Evolutionary conservation across 1,140 invertebrate genomes (phyloP).

Genomic region (Latrodectus geometricus): DNA sequence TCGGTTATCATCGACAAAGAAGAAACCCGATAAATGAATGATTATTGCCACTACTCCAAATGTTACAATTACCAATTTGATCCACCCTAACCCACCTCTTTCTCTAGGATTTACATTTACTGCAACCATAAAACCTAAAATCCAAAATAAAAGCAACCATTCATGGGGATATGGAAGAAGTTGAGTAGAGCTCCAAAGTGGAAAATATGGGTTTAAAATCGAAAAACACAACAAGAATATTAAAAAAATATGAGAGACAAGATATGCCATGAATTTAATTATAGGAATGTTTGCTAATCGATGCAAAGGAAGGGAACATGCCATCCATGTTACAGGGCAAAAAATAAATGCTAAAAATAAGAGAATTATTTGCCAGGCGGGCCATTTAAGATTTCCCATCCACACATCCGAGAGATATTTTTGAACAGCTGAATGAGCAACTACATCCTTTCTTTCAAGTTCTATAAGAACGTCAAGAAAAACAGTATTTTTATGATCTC

Average conservation of each 20-base stretch:
- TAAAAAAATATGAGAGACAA: slow-evolving; percentile 97
- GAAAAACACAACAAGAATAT: slow-evolving; percentile 92
- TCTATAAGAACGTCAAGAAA: slow-evolving; percentile 98
- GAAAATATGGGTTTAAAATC: slow-evolving; percentile 84
- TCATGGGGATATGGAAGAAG: slow-evolving; percentile 88
- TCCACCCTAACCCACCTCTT: slow-evolving; percentile 92
- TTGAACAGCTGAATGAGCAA: slow-evolving; percentile 70
- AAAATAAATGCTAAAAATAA: slow-evolving; percentile 92
- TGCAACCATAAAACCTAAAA: slow-evolving; percentile 93
- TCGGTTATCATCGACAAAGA: slow-evolving; percentile 53
- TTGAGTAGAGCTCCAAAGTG: slow-evolving; percentile 69
- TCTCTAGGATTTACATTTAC: slow-evolving; percentile 97
- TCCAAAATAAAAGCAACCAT: slow-evolving; percentile 95
- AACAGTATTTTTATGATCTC: slow-evolving; percentile 90
- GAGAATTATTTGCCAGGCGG: slow-evolving; percentile 91
- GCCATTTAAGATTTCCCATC: slow-evolving; percentile 95
- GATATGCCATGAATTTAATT: slow-evolving; percentile 99
- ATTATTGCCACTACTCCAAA: slow-evolving; percentile 92
- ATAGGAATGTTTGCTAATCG: slow-evolving; percentile 91
- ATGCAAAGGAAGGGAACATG: slow-evolving; percentile 94
- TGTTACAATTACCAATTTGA: slow-evolving; percentile 86
- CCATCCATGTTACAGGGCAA: slow-evolving; percentile 95
- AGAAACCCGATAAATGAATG: slow-evolving; percentile 82
- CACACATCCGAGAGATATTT: slow-evolving; percentile 87
- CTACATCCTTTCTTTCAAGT: slow-evolving; percentile 90